A percentile compares a stretch with the other conserved stretches of the same genome.
Evolutionary conservation across 2,888 invertebrate species (phyloP).

Genomic region (Drosophila mettleri): DNA sequence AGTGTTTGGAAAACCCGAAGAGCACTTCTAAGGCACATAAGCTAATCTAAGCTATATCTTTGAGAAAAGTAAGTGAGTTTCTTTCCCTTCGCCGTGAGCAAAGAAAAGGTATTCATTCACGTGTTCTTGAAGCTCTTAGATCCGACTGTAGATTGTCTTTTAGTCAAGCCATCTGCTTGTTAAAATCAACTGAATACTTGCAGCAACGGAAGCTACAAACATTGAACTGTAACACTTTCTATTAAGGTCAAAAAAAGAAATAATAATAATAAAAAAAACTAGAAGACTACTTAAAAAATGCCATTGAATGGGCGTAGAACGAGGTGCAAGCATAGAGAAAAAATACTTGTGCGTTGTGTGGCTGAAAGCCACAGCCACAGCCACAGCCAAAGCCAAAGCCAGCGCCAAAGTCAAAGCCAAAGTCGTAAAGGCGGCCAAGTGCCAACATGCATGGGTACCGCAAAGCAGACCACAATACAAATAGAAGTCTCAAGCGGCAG

Average conservation of each 20-base stretch:
- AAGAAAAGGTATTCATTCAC: neutral
- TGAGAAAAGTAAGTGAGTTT: neutral
- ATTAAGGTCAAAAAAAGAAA: slow-evolving; percentile 67
- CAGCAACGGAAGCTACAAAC: slow-evolving; percentile 61
- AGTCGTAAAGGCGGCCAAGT: slow-evolving; percentile 72
- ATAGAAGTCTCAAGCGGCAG: slow-evolving; percentile 40
- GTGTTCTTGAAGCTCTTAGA: neutral
- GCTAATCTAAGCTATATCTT: neutral
- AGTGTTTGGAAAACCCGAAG: neutral
- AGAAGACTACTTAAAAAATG: slow-evolving; percentile 60
- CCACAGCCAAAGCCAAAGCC: slow-evolving; percentile 9
- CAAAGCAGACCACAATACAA: slow-evolving; percentile 55
- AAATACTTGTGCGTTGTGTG: slow-evolving; percentile 57
- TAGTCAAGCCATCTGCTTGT: slow-evolving; percentile 16
- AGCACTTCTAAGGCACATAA: no score
- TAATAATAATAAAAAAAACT: slow-evolving; percentile 36
- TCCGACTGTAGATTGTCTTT: slow-evolving; percentile 4
- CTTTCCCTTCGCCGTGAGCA: no score
- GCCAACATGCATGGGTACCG: slow-evolving; percentile 71
- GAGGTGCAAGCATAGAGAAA: slow-evolving; percentile 40
- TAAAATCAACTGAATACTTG: slow-evolving; percentile 18
- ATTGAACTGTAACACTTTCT: slow-evolving; percentile 82
- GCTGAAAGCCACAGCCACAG: slow-evolving; percentile 38
- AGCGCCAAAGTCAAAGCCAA: slow-evolving; percentile 34
- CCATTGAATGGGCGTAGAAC: slow-evolving; percentile 74